Percentiles rank a stretch among this genome's conserved stretches.
phyloP scores from a whole-genome alignment of 2,888 invertebrate genomes.

The Hyposoter didymator region DNA sequence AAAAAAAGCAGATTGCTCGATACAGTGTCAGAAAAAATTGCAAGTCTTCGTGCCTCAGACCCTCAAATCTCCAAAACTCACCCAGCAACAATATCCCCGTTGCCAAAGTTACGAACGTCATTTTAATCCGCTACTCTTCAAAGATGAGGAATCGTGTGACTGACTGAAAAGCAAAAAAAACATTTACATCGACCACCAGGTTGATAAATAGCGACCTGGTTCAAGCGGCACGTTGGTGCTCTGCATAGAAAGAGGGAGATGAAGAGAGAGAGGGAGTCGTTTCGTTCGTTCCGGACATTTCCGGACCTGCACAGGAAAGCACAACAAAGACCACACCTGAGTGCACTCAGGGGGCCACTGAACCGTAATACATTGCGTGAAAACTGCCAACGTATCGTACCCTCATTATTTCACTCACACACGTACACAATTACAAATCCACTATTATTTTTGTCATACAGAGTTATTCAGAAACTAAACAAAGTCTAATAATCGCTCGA shows the following conservation, averaged over 20 bases:
- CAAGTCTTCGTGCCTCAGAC: too few relatives aligned
- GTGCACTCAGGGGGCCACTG: constrained; percentile 70
- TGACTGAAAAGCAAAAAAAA: constrained; percentile 55
- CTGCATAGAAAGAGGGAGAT: constrained; percentile 16
- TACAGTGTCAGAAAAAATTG: too few relatives aligned
- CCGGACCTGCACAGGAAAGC: constrained; percentile 69
- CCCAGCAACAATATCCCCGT: constrained; percentile 54
- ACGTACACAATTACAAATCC: not conserved
- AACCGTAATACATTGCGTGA: constrained; percentile 71
- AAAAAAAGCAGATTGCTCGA: not conserved
- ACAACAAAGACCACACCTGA: constrained; percentile 72
- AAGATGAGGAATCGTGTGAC: constrained; percentile 6
- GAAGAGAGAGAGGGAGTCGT: constrained; percentile 2
- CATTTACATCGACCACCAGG: not conserved
- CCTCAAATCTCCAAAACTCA: constrained; percentile 32
- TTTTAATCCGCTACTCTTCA: constrained; percentile 13
- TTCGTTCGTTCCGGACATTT: constrained; percentile 69
- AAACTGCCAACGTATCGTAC: constrained; percentile 62
- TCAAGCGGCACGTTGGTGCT: constrained; percentile 36
- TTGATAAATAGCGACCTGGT: constrained; percentile 30
- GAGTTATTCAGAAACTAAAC: not conserved
- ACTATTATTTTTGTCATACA: not conserved
- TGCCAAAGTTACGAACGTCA: constrained; percentile 39
- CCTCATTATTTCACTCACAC: constrained; percentile 56
- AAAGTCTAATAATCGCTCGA: not conserved